Conservation (phyloP, 2,113 vertebrate genomes). For the Pipra filicauda region DNA sequence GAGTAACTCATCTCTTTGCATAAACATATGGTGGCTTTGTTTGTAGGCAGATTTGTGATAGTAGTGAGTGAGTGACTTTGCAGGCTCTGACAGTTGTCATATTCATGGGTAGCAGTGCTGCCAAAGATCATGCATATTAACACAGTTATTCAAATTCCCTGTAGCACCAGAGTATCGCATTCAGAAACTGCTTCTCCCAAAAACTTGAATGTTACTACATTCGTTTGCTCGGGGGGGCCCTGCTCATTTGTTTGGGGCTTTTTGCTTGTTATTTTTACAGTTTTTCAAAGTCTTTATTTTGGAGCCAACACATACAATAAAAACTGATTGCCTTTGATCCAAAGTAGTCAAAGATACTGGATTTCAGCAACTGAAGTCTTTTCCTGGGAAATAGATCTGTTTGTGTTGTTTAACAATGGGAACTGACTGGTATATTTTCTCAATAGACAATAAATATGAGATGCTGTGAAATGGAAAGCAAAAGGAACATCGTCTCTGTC, state of each 20-base stretch:
- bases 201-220: neutral
- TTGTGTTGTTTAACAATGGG: neutral
- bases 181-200: neutral
- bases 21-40: constrained; percentile 55
- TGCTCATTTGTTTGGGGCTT: neutral
- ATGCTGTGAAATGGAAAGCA: neutral
- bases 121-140: constrained; percentile 8
- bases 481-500: neutral
- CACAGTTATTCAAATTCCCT: neutral
- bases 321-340: constrained; percentile 8
- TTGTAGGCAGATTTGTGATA: constrained; percentile 27
- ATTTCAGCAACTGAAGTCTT: neutral
- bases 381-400: neutral
- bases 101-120: neutral
- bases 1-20: constrained; percentile 17
- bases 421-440: neutral
- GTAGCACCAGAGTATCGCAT: neutral
- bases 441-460: neutral
- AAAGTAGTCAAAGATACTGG: neutral
- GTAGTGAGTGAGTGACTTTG: constrained; percentile 34
- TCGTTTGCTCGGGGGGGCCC: neutral
- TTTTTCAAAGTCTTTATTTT: neutral
- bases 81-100: constrained; percentile 48
- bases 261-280: neutral
- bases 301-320: neutral